Base-by-base conservation (phyloP, 2,888 invertebrate species). In the Hesperia comma region DNA sequence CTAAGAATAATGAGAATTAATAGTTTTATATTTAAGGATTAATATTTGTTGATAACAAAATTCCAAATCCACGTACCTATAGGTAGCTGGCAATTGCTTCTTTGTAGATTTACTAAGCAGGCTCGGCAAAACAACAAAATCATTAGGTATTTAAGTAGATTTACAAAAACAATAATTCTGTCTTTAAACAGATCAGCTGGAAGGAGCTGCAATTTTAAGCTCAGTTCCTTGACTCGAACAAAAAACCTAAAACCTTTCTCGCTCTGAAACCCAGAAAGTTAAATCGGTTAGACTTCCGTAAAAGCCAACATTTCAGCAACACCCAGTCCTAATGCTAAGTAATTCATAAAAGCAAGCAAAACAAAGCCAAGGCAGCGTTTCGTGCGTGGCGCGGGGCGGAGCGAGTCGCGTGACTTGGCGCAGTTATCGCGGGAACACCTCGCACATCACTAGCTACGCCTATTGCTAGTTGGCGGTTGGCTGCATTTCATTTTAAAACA, bases 341-440 rank as follows among this genome's bases (percentile, higher is more conserved):
- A 69, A 70, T 69, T 71, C 67, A 68, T 68, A 71, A 71, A 73
- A 72, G 67, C 61, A 70, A 71, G 61, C 60, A 67, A 67, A 67
- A 55, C 67, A 67, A 61, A 46, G 37, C 55, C 40, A 67, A 32
- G 67, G 40, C 43, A 26, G 21, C 6, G 56, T 63, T 69, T 71
- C 75, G 77, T 87, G 89, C 90, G 90, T 89, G 89, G 79, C 74
- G 81, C 80, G 85, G 90, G 92, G 92, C 90, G 92, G 92, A 85
- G 91, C 86, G 74, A 79, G 69, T 92, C 81, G 92, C 92, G 92
- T 92, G 92, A 79, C 79, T 74, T 61, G 68, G 75, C 76, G 88
- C 90, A 89, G 87, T 92, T 88, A 91, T 79, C 79, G 78, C 80
- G 81, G 88, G 86, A 87, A 88, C 90, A 90, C 90, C 90, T 90